Evolutionary conservation across 2,888 invertebrate genomes (phyloP).

Genomic region (Coronaproctus castanopsis): DNA sequence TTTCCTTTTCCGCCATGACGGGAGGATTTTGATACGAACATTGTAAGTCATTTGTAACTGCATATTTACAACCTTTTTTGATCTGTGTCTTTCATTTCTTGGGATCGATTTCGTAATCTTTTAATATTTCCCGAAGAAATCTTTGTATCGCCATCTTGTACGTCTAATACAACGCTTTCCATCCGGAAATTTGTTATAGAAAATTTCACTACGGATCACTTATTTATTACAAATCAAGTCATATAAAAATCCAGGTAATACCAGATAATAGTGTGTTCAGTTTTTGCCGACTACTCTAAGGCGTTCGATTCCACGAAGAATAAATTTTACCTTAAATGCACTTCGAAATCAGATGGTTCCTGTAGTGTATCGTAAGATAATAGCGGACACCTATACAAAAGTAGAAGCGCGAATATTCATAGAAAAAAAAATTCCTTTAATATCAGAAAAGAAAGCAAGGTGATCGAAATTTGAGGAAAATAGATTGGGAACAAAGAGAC

Average conservation of each 20-base stretch:
- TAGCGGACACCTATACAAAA: neutral
- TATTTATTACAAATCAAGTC: neutral
- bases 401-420: neutral
- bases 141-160: too few relatives aligned
- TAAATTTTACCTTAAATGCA: neutral
- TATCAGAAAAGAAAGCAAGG: too few relatives aligned
- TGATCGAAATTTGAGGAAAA: neutral
- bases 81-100: too few relatives aligned
- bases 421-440: too few relatives aligned
- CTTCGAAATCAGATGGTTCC: neutral
- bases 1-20: too few relatives aligned
- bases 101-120: too few relatives aligned
- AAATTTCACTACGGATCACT: neutral
- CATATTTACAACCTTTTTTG: too few relatives aligned
- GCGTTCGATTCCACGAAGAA: neutral
- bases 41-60: too few relatives aligned
- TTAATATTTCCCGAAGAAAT: too few relatives aligned
- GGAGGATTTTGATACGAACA: too few relatives aligned
- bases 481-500: neutral
- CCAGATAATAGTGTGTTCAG: neutral
- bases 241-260: neutral
- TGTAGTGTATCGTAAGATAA: neutral
- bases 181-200: too few relatives aligned
- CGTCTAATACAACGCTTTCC: too few relatives aligned
- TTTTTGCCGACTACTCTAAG: neutral